Percentiles rank a stretch among this genome's conserved stretches.
These are phyloP conservation scores for Naso thynnoides DNA, from an alignment of 2,797 vertebrate species.

Conservation along the genomic window DNA sequence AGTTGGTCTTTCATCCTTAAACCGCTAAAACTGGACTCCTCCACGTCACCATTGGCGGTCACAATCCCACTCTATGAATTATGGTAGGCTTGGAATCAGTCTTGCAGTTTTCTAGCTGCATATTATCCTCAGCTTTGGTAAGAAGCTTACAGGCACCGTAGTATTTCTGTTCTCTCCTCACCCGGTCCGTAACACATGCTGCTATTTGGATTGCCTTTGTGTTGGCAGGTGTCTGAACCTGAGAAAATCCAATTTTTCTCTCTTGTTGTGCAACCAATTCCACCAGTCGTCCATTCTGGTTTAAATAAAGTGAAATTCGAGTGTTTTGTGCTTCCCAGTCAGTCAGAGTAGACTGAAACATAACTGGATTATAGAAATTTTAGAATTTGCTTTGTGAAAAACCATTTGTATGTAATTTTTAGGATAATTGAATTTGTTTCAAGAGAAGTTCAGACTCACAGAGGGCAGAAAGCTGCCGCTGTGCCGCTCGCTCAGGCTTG, in stretches of 20 bases:
- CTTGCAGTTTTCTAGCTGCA: slow-evolving; percentile 62
- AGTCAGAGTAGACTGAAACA: slow-evolving; percentile 23
- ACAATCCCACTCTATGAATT: slow-evolving; percentile 49
- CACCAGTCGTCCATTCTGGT: slow-evolving; percentile 51
- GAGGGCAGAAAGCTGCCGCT: slow-evolving; percentile 1
- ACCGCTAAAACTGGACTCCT: slow-evolving; percentile 49
- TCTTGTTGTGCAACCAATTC: slow-evolving; percentile 72
- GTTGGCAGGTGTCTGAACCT: slow-evolving; percentile 67
- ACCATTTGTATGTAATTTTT: slow-evolving; percentile 20
- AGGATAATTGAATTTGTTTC: slow-evolving; percentile 27
- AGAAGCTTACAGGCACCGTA: slow-evolving; percentile 71
- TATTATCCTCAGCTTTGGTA: slow-evolving; percentile 71
- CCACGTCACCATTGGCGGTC: slow-evolving; percentile 38
- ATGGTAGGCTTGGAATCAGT: slow-evolving; percentile 62
- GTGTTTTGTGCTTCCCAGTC: slow-evolving; percentile 40
- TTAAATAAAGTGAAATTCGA: slow-evolving; percentile 48
- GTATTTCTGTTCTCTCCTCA: slow-evolving; percentile 65
- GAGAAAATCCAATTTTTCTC: slow-evolving; percentile 75
- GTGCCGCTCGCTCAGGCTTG: slow-evolving; percentile 9
- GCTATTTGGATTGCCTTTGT: slow-evolving; percentile 74
- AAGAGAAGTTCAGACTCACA: slow-evolving; percentile 25
- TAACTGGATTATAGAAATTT: slow-evolving; percentile 27
- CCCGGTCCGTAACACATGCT: slow-evolving; percentile 70
- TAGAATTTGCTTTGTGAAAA: background rate
- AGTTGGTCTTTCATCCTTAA: slow-evolving; percentile 50